A percentile compares a stretch with the other conserved stretches of the same genome.
These are phyloP conservation scores for Hippopotamyrus pictus DNA, from an alignment of 2,797 vertebrate genomes.

Conservation along the genomic window DNA sequence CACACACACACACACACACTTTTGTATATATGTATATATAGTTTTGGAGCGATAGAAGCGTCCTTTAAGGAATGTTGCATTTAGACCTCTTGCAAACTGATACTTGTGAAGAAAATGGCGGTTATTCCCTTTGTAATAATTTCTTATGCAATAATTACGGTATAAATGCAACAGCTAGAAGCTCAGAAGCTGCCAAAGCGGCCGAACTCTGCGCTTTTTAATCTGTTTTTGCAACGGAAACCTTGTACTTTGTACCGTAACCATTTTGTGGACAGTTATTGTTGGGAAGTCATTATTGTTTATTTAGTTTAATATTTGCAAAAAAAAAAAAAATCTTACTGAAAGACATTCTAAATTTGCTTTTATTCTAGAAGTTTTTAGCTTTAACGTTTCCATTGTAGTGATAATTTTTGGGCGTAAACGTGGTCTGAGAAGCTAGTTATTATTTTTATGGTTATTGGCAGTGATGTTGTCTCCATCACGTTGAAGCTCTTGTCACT, in stretches of 20 bases:
- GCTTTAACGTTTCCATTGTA: background rate
- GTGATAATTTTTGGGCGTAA: background rate
- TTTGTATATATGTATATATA: background rate
- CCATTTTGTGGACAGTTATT: background rate
- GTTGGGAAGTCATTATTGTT: background rate
- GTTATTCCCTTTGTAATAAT: background rate
- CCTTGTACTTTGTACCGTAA: background rate
- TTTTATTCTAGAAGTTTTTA: background rate
- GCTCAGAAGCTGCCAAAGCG: background rate
- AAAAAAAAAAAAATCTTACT: background rate
- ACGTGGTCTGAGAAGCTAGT: background rate
- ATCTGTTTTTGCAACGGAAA: background rate
- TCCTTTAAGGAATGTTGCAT: background rate
- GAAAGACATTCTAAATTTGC: background rate
- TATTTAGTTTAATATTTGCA: background rate
- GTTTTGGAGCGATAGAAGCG: background rate
- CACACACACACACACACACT: background rate
- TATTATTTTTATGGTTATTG: background rate
- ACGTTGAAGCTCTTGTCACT: background rate
- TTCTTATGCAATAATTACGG: background rate
- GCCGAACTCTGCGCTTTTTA: no score
- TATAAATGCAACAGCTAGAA: background rate
- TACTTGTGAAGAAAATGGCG: background rate
- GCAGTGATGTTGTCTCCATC: background rate
- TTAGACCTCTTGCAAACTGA: background rate